These are phyloP conservation scores for Cephalotes varians DNA, from an alignment of 2,888 invertebrate genomes.

Conservation along the genomic window DNA sequence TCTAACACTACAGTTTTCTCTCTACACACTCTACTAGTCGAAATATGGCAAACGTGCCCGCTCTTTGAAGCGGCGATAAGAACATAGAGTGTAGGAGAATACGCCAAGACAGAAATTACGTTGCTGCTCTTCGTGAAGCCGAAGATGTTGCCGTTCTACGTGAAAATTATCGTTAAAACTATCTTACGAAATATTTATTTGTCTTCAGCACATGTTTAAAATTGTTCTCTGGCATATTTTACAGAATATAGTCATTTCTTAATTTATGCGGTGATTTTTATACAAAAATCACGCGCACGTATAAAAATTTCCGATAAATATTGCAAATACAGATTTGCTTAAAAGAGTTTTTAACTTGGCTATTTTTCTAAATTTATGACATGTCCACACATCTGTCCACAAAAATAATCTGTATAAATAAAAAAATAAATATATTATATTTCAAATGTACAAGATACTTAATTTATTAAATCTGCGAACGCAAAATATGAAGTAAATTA, in stretches of 20 bases:
- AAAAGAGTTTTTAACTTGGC: background rate
- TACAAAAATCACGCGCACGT: background rate
- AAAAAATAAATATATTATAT: background rate
- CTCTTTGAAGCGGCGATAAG: conserved; percentile 38
- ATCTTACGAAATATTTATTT: conserved; percentile 33
- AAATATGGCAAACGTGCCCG: conserved; percentile 38
- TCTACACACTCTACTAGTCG: conserved; percentile 18
- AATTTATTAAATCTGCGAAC: background rate
- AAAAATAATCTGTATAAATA: background rate
- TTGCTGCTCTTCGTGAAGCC: conserved; percentile 32
- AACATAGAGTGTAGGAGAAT: conserved; percentile 39
- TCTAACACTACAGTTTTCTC: conserved; percentile 1
- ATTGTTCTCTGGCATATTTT: background rate
- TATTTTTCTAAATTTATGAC: conserved; percentile 18
- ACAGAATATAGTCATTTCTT: background rate
- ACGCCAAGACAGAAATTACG: conserved; percentile 38
- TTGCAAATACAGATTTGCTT: background rate
- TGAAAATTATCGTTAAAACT: conserved; percentile 23
- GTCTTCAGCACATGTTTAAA: background rate
- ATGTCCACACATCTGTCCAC: background rate
- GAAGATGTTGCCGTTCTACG: conserved; percentile 18
- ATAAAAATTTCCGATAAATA: background rate
- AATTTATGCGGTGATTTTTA: background rate
- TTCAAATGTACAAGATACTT: background rate
- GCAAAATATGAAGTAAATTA: background rate